Evolutionary conservation across 2,797 vertebrate species (phyloP).

Genomic region (Notamacropus eugenii): DNA sequence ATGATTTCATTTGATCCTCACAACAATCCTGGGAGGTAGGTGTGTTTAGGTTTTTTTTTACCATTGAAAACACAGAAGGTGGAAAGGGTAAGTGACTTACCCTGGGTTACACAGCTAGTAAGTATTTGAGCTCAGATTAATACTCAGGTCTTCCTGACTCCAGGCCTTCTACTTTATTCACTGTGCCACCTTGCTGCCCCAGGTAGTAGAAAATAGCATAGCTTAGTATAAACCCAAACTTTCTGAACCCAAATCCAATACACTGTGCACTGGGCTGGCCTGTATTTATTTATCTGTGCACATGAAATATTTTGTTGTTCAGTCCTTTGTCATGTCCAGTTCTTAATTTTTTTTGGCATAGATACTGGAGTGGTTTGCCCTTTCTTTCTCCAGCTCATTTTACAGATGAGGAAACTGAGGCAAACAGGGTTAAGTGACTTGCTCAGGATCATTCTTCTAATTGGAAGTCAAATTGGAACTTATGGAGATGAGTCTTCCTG

Average conservation of each 20-base stretch:
- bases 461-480: neutral
- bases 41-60: neutral
- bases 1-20: neutral
- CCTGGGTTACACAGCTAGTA: neutral
- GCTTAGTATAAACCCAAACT: neutral
- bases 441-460: neutral
- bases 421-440: neutral
- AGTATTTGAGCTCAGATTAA: neutral
- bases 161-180: neutral
- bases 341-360: neutral
- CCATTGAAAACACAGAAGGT: neutral
- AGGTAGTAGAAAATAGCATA: neutral
- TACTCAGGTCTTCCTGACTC: neutral
- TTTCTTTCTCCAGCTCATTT: neutral
- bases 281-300: neutral
- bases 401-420: neutral
- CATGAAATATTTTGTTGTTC: neutral
- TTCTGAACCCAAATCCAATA: neutral
- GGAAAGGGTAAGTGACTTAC: neutral
- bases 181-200: neutral
- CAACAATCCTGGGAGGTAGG: neutral
- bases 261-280: neutral
- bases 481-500: neutral
- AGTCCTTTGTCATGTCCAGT: neutral
- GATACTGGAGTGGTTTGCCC: neutral